These are phyloP conservation scores for Phylloscopus whistleri DNA, from an alignment of 2,113 vertebrate genomes.

Conservation along the genomic window DNA sequence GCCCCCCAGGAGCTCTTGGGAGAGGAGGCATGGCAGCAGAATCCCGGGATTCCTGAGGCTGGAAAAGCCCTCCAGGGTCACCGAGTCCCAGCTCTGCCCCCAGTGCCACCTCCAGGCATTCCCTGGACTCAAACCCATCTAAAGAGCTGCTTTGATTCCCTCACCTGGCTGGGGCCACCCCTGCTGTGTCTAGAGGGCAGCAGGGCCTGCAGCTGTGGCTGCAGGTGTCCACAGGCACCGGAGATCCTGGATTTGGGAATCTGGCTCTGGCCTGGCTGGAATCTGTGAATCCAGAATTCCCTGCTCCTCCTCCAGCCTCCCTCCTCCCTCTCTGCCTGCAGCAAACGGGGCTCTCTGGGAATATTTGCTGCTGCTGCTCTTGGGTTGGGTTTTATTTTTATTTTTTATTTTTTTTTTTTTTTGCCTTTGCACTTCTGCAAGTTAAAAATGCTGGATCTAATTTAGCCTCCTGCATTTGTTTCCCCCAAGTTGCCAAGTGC, in stretches of 20 bases:
- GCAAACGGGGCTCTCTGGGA: background rate
- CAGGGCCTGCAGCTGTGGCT: background rate
- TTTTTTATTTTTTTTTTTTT: background rate
- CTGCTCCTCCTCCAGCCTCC: background rate
- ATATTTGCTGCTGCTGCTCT: background rate
- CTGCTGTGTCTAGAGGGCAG: background rate
- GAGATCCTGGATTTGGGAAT: background rate
- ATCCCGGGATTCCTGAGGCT: background rate
- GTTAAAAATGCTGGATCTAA: background rate
- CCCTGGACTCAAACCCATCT: background rate
- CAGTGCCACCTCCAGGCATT: background rate
- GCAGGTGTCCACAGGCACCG: rapidly evolving
- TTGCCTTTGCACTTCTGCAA: background rate
- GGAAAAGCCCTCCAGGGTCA: background rate
- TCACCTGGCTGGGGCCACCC: rapidly evolving
- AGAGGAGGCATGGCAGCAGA: background rate
- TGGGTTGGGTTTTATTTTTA: background rate
- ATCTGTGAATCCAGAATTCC: background rate
- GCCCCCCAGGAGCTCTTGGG: rapidly evolving
- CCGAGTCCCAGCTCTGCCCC: background rate
- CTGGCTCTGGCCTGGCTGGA: background rate
- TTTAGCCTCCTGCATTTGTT: background rate
- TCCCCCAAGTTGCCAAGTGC: background rate
- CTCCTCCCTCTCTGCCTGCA: background rate
- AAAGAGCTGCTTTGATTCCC: rapidly evolving